Evolutionary conservation across 37 sponge, comb jelly and placozoan genomes (phyloP), one percentile per base, ranked within the genome.

Genomic region (Hexactinellida sp.): DNA sequence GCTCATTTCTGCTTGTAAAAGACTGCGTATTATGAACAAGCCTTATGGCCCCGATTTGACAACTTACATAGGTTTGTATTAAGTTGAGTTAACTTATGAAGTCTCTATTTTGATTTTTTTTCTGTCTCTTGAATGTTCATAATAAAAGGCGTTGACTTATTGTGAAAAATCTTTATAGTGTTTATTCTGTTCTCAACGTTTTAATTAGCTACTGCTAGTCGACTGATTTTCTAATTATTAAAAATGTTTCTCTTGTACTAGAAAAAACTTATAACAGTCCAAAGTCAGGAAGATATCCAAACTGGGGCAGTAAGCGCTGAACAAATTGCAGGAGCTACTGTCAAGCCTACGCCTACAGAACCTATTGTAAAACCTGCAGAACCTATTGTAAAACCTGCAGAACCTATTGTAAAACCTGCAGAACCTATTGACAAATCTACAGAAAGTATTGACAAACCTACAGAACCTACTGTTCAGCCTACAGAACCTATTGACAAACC

Each of bases 221-320:
- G n/a, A n/a, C n/a, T n/a, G n/a, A n/a, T n/a, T n/a, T n/a, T n/a
- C n/a, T n/a, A n/a, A n/a, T n/a, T n/a, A n/a, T n/a, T n/a, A n/a
- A n/a, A n/a, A n/a, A n/a, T n/a, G n/a, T n/a, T n/a, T n/a, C n/a
- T n/a, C n/a, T n/a, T n/a, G n/a, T n/a, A n/a, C 13, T 28, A 63
- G 76, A 63, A 63, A 63, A 63, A 63, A 63, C 30, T 63, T 5
- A 63, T 63, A 63, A 32, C 76, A 63, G 76, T 63, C 34, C 76
- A 63, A 63, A 63, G 76, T 63, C 76, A 63, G 13, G 76, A 63
- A 63, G 16, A 47, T 47, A 47, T 47, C 9, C 13, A 47, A 47
- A 19, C 52, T 47, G 52, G 9, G 9, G 16, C 52, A 19, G 52
- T 47, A 47, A 16, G 16, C 9, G 13, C 52, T 19, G 52, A 19